phyloP scores from a whole-genome alignment of 2,888 invertebrate species.

The Chrysopilus asiliformis region DNA sequence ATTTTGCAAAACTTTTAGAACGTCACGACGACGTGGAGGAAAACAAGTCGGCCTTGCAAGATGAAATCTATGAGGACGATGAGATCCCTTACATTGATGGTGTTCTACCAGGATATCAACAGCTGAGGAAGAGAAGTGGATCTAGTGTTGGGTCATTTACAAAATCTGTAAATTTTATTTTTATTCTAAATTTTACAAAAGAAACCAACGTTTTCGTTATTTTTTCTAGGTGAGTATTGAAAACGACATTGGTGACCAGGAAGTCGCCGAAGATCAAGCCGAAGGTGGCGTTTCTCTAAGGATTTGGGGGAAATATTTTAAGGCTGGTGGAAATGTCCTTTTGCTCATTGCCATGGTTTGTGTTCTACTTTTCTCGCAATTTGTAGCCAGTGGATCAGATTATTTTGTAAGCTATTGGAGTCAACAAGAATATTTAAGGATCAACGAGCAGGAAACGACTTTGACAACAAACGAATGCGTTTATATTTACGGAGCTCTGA shows the following conservation, averaged over 20 bases:
- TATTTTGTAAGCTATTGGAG: constrained; percentile 50
- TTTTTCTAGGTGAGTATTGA: constrained; percentile 23
- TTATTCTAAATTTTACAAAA: neutral
- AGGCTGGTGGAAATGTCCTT: constrained; percentile 38
- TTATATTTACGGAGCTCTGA: constrained; percentile 31
- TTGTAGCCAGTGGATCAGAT: constrained; percentile 44
- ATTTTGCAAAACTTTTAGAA: constrained; percentile 41
- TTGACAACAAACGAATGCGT: constrained; percentile 30
- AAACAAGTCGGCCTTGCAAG: constrained; percentile 5
- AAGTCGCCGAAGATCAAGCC: constrained; percentile 32
- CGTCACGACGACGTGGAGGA: constrained; percentile 22
- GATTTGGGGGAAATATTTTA: constrained; percentile 37
- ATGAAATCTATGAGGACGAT: constrained; percentile 26
- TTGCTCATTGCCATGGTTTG: constrained; percentile 36
- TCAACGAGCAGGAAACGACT: constrained; percentile 23
- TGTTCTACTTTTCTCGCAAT: constrained; percentile 42
- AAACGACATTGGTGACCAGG: constrained; percentile 21
- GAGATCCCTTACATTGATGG: constrained; percentile 36
- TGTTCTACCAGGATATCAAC: constrained; percentile 27
- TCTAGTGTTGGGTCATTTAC: constrained; percentile 20
- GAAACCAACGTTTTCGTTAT: neutral
- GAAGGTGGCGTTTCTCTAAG: constrained; percentile 33
- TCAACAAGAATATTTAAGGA: constrained; percentile 30
- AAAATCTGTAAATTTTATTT: constrained; percentile 24
- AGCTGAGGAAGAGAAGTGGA: constrained; percentile 21